Evolutionary conservation across 2,113 vertebrate species (phyloP).

Genomic region (Atlantisia rogersi): DNA sequence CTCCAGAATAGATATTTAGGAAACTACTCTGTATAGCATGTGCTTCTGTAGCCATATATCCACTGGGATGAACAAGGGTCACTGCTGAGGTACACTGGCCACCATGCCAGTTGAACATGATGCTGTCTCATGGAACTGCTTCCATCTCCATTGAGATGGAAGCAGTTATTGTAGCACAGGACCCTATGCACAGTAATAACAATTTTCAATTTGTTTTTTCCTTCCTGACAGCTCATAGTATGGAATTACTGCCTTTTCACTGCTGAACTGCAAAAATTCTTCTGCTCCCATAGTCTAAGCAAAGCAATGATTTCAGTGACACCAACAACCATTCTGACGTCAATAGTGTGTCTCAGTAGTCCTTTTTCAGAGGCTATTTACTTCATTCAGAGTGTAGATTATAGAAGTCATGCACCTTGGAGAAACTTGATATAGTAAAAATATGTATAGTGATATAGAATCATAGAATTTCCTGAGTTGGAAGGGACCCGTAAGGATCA

Average conservation of each 20-base stretch:
- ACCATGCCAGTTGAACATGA: rapidly evolving
- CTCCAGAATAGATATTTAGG: background rate
- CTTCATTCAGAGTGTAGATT: background rate
- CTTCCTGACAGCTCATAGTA: background rate
- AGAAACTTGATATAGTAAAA: background rate
- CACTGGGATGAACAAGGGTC: background rate
- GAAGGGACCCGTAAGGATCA: too few species aligned
- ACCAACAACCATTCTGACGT: background rate
- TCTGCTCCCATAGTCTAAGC: background rate
- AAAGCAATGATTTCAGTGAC: background rate
- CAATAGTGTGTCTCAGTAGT: background rate
- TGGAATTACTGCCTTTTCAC: background rate
- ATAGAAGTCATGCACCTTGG: background rate
- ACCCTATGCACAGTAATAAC: background rate
- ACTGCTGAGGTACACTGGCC: background rate
- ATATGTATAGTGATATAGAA: background rate
- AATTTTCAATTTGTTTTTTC: background rate
- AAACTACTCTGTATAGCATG: background rate
- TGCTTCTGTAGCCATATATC: background rate
- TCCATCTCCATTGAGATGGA: background rate
- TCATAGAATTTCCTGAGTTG: too few species aligned
- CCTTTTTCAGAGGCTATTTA: background rate
- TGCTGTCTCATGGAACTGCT: background rate
- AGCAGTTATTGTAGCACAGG: background rate
- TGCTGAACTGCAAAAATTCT: background rate